Conservation (phyloP, 2,888 invertebrate genomes). For the Syrphus vitripennis region DNA sequence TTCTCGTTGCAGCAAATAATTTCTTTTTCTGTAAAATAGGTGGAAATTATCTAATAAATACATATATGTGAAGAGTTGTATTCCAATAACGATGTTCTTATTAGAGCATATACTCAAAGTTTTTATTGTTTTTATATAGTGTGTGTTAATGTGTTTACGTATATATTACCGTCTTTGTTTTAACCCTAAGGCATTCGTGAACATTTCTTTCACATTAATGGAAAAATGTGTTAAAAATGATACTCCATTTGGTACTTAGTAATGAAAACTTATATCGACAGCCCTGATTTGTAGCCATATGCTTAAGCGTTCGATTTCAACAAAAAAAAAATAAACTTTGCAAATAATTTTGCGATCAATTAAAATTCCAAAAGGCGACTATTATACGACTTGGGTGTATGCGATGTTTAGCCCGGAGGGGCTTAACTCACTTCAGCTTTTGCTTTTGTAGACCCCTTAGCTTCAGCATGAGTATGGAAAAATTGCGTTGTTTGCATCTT, state of each 20-base stretch:
- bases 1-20: no score
- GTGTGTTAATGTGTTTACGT: no score
- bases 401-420: slow-evolving; percentile 37
- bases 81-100: no score
- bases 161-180: no score
- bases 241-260: not conserved
- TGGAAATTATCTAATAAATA: no score
- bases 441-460: not conserved
- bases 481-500: slow-evolving; percentile 2
- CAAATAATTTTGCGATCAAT: slow-evolving; percentile 64
- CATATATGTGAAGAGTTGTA: no score
- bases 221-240: not conserved
- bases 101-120: no score
- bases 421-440: slow-evolving; percentile 41
- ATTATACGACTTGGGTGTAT: slow-evolving; percentile 12
- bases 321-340: not conserved
- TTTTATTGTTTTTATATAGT: no score
- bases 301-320: not conserved
- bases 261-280: not conserved
- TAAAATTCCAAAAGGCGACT: slow-evolving; percentile 59
- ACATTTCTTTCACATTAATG: no score
- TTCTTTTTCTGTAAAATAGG: no score
- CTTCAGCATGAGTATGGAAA: not conserved
- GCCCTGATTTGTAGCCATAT: not conserved
- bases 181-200: no score